These are phyloP conservation scores for Cydia splendana DNA, from an alignment of 1,140 invertebrate species.

Conservation along the genomic window DNA sequence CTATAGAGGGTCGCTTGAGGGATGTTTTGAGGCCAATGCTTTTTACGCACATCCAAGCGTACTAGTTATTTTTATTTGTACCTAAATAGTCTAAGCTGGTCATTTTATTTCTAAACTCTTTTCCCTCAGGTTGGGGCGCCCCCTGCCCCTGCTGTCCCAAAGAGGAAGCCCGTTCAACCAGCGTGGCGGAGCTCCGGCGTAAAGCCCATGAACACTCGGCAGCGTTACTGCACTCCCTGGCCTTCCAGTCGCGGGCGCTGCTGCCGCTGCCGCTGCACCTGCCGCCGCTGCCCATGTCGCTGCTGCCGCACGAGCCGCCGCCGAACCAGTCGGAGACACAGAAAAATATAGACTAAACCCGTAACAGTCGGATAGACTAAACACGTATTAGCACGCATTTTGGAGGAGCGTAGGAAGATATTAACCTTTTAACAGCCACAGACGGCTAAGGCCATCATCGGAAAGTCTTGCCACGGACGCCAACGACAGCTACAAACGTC, in stretches of 20 bases:
- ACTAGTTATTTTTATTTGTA: too few species aligned
- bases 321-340: conserved; percentile 77
- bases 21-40: too few species aligned
- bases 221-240: conserved; percentile 87
- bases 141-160: conserved; percentile 89
- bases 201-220: conserved; percentile 96
- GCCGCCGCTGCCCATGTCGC: conserved; percentile 72
- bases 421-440: too few species aligned
- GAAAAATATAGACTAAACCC: conserved; percentile 62
- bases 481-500: too few species aligned
- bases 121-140: conserved; percentile 70
- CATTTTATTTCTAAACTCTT: too few species aligned
- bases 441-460: too few species aligned
- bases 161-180: conserved; percentile 84
- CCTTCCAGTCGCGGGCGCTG: conserved; percentile 80
- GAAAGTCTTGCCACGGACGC: too few species aligned
- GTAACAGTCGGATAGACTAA: not conserved
- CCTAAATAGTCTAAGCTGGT: too few species aligned
- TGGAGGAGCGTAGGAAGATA: too few species aligned
- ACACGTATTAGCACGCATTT: too few species aligned
- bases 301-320: conserved; percentile 78
- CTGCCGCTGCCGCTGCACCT: conserved; percentile 81
- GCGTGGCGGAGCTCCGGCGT: conserved; percentile 91
- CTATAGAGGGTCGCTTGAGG: too few species aligned
- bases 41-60: too few species aligned